phyloP scores from a whole-genome alignment of 2,113 vertebrate genomes.

The Ictalurus furcatus region DNA sequence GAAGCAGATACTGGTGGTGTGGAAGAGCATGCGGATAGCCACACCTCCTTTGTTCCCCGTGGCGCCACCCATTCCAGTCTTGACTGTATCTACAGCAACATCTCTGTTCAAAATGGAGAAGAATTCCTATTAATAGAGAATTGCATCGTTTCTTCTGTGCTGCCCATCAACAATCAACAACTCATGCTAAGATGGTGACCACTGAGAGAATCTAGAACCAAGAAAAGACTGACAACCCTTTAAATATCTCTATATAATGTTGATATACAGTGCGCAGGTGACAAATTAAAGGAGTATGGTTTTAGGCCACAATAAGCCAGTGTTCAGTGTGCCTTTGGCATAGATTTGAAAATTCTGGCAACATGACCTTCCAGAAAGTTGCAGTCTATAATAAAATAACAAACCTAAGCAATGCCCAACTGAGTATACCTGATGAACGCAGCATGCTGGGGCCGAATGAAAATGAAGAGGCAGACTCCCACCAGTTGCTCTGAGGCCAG shows the following conservation, averaged over 20 bases:
- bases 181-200: background rate
- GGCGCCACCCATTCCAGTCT: conserved; percentile 99
- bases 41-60: conserved; percentile 98
- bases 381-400: background rate
- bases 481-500: conserved; percentile 97
- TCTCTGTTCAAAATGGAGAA: conserved; percentile 76
- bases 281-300: background rate
- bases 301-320: background rate
- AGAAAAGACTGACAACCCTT: background rate
- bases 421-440: conserved; percentile 90
- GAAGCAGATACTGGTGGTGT: conserved; percentile 97
- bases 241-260: background rate
- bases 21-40: conserved; percentile 93
- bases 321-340: background rate
- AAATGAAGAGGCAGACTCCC: conserved; percentile 95
- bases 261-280: background rate
- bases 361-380: background rate
- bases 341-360: background rate
- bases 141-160: background rate
- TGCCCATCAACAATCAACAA: background rate
- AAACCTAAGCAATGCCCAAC: background rate
- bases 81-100: conserved; percentile 94
- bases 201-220: background rate
- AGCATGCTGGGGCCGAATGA: conserved; percentile 94
- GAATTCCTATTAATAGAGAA: background rate